Base-by-base conservation (phyloP, 2,888 invertebrate genomes). In the Drosophila multiciliata region DNA sequence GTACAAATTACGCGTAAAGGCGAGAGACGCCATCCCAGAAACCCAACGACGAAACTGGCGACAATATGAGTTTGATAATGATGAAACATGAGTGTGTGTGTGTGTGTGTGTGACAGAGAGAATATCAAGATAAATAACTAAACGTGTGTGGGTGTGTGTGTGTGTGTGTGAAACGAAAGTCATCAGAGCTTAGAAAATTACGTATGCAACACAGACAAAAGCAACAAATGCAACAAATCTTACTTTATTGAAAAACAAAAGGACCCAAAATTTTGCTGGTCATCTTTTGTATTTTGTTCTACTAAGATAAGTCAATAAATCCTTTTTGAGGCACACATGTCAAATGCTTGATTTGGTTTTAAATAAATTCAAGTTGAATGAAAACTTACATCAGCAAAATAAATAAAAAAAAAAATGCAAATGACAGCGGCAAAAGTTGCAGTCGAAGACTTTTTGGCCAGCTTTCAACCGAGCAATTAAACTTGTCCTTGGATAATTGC, bases 401-500 rank as follows among this genome's bases (percentile, higher is more conserved):
- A 55, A 55, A 36, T 26, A 45, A n/a, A 50, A 65, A 48, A 66
- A n/a, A 50, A 32, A 63, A 71, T 78, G 71, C 68, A 78, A 75
- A 83, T 80, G 67, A 70, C 77, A 79, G 77, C 82, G 70, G 35
- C 52, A 66, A 71, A 73, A 73, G 57, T 79, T 81, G 71, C 76
- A 74, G 42, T 49, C 45, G 62, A 66, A 55, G 55, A n/a, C 55
- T 33, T 63, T 64, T 57, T 32, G 42, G 40, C 12, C 38, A 32
- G 38, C 75, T 71, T 76, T 74, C 80, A 87, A 66, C 85, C 87
- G 88, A 91, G 92, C 92, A 91, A 92, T 91, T 91, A 92, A 91
- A 91, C 90, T 91, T 91, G 92, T 91, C 91, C 89, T 87, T 73
- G 84, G 89, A 86, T 91, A 92, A 91, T 91, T 91, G 91, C 91